Evolutionary conservation across 2,797 vertebrate genomes (phyloP), one percentile per base, ranked within the genome.

Genomic region (Sus cebifrons): DNA sequence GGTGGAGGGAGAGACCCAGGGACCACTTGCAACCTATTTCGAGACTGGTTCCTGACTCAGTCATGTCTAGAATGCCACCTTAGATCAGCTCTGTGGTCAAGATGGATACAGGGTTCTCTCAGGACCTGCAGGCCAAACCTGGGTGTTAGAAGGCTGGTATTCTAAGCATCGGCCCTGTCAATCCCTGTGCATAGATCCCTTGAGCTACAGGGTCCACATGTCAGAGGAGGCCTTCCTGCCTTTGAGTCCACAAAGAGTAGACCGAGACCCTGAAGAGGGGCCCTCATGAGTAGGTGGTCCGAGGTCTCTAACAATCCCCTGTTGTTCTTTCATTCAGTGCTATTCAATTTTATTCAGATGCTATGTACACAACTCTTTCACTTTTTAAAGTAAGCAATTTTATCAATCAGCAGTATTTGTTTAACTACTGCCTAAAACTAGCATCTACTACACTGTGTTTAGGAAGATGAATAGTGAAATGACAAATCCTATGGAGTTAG

Each of bases 341-440:
- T 36, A 36, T 36, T 36, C 36, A 36, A 36, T 29, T 62, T 15
- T 77, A 44, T 64, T 58, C 75, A 54, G 17, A 93, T 52, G 79
- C 79, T 95, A 95, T 94, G 0, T 54, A 96, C 90, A 54, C 21
- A 97, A 23, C 10, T 86, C 91, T 94, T 97, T 95, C 79, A 56
- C 70, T 85, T 64, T 75, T 68, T 65, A 78, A 97, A 58, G 89
- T 83, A 96, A 97, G 93, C 12, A 32, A 70, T 96, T 96, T 97
- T 75, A 97, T 93, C 79, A 40, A 94, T 82, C 78, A 27, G 58
- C 86, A 97, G 79, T 83, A 91, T 91, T 94, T 96, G 91, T 84
- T 93, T 94, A 94, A 96, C 85, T 82, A 78, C 70, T 79, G 54
- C 88, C 92, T 95, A 97, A 97, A 95, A 84, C 71, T 89, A 97